Percentiles rank a stretch among this genome's conserved stretches.
These are phyloP conservation scores for Drosophila subquinaria DNA, from an alignment of 2,888 invertebrate genomes.

Conservation along the genomic window DNA sequence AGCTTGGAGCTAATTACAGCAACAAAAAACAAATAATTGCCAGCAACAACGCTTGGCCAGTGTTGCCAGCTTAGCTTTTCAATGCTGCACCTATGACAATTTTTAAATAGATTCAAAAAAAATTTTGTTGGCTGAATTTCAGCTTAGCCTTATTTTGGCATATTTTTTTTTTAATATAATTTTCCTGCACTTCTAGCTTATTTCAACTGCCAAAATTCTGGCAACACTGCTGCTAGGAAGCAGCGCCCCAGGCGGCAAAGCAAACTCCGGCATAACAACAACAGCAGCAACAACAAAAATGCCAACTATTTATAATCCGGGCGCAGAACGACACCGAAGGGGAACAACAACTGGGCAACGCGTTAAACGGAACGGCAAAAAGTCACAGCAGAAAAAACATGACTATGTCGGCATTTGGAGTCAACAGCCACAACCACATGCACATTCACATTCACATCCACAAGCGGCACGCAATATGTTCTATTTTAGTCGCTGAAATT, in stretches of 20 bases:
- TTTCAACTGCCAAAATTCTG: not conserved
- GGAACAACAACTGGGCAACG: slow-evolving; percentile 46
- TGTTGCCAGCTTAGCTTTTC: not conserved
- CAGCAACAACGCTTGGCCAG: slow-evolving; percentile 35
- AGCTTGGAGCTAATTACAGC: slow-evolving; percentile 66
- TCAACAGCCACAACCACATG: slow-evolving; percentile 48
- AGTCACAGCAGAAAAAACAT: slow-evolving; percentile 65
- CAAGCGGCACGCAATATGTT: slow-evolving; percentile 73
- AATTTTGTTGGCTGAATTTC: too few species aligned
- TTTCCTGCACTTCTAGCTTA: not conserved
- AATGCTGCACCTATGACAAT: not conserved
- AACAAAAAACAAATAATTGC: slow-evolving; percentile 68
- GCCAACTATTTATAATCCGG: slow-evolving; percentile 70
- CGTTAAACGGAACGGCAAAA: slow-evolving; percentile 50
- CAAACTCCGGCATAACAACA: slow-evolving; percentile 48
- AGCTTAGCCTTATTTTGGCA: not conserved
- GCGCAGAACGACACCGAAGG: slow-evolving; percentile 44
- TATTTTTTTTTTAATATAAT: not conserved
- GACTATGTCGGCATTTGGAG: slow-evolving; percentile 65
- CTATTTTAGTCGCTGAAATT: slow-evolving; percentile 71
- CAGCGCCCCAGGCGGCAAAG: slow-evolving; percentile 37
- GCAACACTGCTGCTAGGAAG: slow-evolving; percentile 1
- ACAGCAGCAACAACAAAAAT: slow-evolving; percentile 32
- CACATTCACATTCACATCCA: slow-evolving; percentile 44
- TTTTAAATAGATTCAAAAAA: not conserved